These are phyloP conservation scores for Turnix velox DNA, from an alignment of 2,113 vertebrate species.

Conservation along the genomic window DNA sequence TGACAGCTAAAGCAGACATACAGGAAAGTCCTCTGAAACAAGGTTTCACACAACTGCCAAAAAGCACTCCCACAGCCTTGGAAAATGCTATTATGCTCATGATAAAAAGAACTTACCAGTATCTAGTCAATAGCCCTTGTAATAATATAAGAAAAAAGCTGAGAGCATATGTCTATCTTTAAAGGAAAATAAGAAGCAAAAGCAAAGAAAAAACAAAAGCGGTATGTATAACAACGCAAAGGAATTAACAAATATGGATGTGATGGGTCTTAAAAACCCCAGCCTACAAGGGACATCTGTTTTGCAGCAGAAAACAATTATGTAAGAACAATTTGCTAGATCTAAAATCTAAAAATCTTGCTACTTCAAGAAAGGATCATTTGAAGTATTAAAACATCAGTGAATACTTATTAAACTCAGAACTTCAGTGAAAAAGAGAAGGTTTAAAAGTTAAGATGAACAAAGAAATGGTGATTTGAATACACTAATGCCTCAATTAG, in stretches of 20 bases:
- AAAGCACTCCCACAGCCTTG: neutral
- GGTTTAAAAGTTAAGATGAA: neutral
- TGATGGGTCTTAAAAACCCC: neutral
- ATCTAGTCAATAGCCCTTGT: neutral
- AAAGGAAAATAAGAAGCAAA: neutral
- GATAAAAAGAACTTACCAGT: neutral
- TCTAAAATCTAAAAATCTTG: neutral
- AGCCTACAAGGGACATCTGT: neutral
- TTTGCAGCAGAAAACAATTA: neutral
- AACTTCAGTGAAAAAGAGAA: neutral
- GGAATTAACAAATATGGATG: neutral
- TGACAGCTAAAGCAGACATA: neutral
- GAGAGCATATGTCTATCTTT: neutral
- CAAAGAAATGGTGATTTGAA: neutral
- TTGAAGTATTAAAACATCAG: neutral
- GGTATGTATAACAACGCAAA: neutral
- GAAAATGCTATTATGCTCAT: neutral
- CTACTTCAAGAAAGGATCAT: neutral
- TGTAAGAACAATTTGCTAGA: neutral
- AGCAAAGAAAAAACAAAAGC: neutral
- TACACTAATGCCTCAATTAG: neutral
- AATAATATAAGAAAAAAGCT: neutral
- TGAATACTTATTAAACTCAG: neutral
- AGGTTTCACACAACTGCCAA: neutral
- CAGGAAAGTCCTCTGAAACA: neutral